phyloP scores from a whole-genome alignment of 1,140 invertebrate genomes.

The Yoshiicerus persimilis region DNA sequence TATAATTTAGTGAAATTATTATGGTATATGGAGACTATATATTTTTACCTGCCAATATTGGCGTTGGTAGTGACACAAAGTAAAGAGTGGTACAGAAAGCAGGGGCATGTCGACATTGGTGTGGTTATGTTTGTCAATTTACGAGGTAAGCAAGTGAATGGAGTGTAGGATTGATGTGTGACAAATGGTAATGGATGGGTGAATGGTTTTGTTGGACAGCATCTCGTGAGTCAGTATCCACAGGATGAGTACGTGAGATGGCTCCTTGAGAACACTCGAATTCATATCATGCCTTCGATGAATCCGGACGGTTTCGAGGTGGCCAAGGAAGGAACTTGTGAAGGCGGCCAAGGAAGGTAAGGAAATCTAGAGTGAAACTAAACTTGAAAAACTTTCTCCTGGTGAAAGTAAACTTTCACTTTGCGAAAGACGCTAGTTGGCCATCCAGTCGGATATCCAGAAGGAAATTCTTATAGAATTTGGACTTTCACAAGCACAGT shows the following conservation, averaged over 20 bases:
- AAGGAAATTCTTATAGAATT: background rate
- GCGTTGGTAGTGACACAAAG: background rate
- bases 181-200: background rate
- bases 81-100: background rate
- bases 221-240: slow-evolving; percentile 78
- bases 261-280: slow-evolving; percentile 83
- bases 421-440: background rate
- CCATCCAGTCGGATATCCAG: background rate
- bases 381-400: background rate
- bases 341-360: slow-evolving; percentile 79
- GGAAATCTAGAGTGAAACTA: slow-evolving; percentile 38
- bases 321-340: slow-evolving; percentile 81
- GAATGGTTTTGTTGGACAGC: slow-evolving; percentile 58
- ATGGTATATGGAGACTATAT: no score
- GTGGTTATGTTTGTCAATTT: background rate
- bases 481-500: background rate
- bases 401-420: background rate
- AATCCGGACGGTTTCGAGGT: slow-evolving; percentile 88
- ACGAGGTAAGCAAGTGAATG: background rate
- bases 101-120: no score
- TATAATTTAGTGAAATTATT: no score
- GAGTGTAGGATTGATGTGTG: slow-evolving; percentile 13
- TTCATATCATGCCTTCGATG: slow-evolving; percentile 90
- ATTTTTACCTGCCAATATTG: no score
- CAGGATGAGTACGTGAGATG: slow-evolving; percentile 77